A percentile compares a stretch with the other conserved stretches of the same genome.
phyloP scores from a whole-genome alignment of 2,797 vertebrate species.

The Gymnoscopelus microlampas region DNA sequence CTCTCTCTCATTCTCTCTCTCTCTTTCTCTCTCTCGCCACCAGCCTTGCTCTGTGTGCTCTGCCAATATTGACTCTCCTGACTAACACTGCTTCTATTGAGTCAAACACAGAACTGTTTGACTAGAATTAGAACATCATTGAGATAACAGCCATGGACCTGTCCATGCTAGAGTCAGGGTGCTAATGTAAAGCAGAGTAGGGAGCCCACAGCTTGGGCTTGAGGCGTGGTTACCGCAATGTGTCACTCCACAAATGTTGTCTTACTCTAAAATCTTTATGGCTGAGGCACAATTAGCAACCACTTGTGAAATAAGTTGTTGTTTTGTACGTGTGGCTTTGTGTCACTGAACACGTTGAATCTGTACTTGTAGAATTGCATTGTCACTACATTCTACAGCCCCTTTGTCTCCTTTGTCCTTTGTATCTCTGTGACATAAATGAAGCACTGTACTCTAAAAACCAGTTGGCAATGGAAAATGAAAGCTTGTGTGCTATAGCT shows the following conservation, averaged over 20 bases:
- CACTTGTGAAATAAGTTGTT: slow-evolving; percentile 60
- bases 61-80: slow-evolving; percentile 95
- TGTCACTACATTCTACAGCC: slow-evolving; percentile 27
- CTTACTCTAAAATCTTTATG: slow-evolving; percentile 55
- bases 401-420: slow-evolving; percentile 45
- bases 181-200: slow-evolving; percentile 67
- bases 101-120: slow-evolving; percentile 88
- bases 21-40: slow-evolving; percentile 81
- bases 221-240: slow-evolving; percentile 54
- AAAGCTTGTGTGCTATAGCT: slow-evolving; percentile 53
- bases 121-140: slow-evolving; percentile 88
- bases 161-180: slow-evolving; percentile 66
- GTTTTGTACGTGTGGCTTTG: slow-evolving; percentile 35
- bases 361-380: slow-evolving; percentile 55
- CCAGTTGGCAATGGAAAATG: slow-evolving; percentile 43
- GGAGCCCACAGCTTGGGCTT: slow-evolving; percentile 35
- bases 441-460: slow-evolving; percentile 38
- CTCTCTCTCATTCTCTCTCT: slow-evolving; percentile 64
- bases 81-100: slow-evolving; percentile 90
- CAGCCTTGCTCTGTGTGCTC: slow-evolving; percentile 87
- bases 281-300: slow-evolving; percentile 47
- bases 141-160: slow-evolving; percentile 83
- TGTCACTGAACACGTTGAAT: slow-evolving; percentile 52
- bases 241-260: slow-evolving; percentile 60
- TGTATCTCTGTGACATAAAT: slow-evolving; percentile 31